A percentile compares a stretch with the other conserved stretches of the same genome.
phyloP scores from a whole-genome alignment of 2,113 vertebrate genomes.

The Phaethon lepturus region DNA sequence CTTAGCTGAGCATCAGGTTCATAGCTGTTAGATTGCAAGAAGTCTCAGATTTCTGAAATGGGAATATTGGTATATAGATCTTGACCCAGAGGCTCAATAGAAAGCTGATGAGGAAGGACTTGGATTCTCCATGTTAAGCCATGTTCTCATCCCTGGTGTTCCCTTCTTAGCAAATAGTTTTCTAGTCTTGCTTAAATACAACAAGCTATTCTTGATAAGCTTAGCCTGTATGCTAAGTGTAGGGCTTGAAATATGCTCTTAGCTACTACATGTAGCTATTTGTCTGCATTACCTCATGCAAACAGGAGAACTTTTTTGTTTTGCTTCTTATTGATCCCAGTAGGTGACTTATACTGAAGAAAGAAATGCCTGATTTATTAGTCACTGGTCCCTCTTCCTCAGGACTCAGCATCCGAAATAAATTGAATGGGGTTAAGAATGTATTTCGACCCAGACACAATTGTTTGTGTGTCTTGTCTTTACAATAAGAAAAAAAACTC shows the following conservation, averaged over 20 bases:
- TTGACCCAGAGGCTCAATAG: background rate
- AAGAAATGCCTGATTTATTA: slow-evolving; percentile 56
- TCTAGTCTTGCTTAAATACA: background rate
- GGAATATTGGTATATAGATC: background rate
- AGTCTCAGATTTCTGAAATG: background rate
- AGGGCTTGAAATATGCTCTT: background rate
- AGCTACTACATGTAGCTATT: background rate
- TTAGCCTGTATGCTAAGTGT: background rate
- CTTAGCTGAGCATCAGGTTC: background rate
- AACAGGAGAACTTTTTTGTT: background rate
- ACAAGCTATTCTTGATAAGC: background rate
- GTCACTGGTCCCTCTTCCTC: background rate
- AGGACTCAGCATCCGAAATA: slow-evolving; percentile 36
- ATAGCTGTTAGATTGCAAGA: background rate
- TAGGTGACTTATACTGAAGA: background rate
- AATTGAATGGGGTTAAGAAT: slow-evolving; percentile 24
- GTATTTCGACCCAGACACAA: background rate
- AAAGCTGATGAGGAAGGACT: background rate
- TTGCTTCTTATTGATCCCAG: slow-evolving; percentile 42
- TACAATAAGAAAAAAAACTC: background rate
- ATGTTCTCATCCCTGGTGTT: background rate
- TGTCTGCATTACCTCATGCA: slow-evolving; percentile 13
- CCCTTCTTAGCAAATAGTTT: background rate
- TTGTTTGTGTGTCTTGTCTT: slow-evolving; percentile 1
- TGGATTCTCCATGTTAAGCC: background rate